These are phyloP conservation scores for Acromyrmex echinatior DNA, from an alignment of 1,140 invertebrate genomes.

Conservation along the genomic window DNA sequence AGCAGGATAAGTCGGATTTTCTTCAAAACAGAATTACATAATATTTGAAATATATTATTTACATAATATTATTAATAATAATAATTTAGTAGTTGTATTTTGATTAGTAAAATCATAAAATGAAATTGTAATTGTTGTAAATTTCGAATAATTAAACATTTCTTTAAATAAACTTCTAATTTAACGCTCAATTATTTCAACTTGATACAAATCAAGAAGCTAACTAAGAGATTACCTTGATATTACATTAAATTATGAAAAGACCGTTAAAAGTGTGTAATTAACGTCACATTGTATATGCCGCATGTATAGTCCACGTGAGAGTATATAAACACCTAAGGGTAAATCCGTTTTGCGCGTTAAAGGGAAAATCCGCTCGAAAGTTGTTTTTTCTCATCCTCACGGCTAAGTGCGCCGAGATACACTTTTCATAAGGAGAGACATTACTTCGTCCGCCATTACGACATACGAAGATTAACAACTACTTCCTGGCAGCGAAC, in stretches of 20 bases:
- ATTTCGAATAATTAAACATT: background rate
- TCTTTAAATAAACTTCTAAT: background rate
- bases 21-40: background rate
- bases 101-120: background rate
- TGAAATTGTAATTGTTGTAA: no score
- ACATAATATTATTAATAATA: background rate
- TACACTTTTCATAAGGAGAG: constrained; percentile 71
- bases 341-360: constrained; percentile 36
- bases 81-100: background rate
- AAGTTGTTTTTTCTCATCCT: constrained; percentile 11
- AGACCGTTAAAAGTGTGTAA: constrained; percentile 30
- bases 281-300: constrained; percentile 1
- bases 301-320: background rate
- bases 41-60: background rate
- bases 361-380: constrained; percentile 31
- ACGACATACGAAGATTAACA: constrained; percentile 73
- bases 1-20: constrained; percentile 57
- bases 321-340: constrained; percentile 5
- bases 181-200: background rate
- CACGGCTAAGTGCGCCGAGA: constrained; percentile 35
- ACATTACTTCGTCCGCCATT: constrained; percentile 71
- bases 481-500: constrained; percentile 66
- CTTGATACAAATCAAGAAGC: background rate
- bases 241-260: background rate
- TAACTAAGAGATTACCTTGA: constrained; percentile 8